phyloP scores from a whole-genome alignment of 2,113 vertebrate species.

The Phylloscopus whistleri region DNA sequence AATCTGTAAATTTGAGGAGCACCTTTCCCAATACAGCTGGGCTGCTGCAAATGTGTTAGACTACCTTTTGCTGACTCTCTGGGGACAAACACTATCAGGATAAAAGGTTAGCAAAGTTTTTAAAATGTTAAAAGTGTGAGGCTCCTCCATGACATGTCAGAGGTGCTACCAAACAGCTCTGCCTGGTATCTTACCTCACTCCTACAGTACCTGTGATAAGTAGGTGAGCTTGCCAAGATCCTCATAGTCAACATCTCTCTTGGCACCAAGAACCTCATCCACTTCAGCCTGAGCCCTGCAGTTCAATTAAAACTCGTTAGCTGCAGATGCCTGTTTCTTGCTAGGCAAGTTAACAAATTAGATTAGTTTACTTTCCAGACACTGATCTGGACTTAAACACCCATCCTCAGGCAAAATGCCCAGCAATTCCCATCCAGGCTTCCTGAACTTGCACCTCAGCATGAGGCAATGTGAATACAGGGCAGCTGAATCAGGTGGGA shows the following conservation, averaged over 20 bases:
- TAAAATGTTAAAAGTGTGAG: neutral
- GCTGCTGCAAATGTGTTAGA: neutral
- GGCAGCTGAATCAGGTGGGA: neutral
- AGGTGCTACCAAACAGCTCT: neutral
- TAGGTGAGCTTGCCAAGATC: constrained; percentile 86
- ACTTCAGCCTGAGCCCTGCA: constrained; percentile 81
- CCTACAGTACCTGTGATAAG: constrained; percentile 81
- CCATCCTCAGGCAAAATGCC: neutral
- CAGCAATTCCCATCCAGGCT: neutral
- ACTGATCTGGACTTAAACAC: neutral
- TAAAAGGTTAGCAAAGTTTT: neutral
- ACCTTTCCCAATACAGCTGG: neutral
- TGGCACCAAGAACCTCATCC: constrained; percentile 87
- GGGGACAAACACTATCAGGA: neutral
- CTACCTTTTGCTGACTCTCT: neutral
- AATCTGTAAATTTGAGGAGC: neutral
- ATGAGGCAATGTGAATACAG: neutral
- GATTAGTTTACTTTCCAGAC: neutral
- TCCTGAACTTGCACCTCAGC: neutral
- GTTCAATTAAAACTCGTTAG: neutral
- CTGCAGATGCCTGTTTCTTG: neutral
- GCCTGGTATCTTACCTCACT: neutral
- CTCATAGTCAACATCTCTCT: constrained; percentile 82
- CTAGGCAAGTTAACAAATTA: neutral
- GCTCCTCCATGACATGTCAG: neutral